Percentiles rank a stretch among this genome's conserved stretches.
Conservation (phyloP, 2,113 vertebrate genomes). For the Upupa epops region DNA sequence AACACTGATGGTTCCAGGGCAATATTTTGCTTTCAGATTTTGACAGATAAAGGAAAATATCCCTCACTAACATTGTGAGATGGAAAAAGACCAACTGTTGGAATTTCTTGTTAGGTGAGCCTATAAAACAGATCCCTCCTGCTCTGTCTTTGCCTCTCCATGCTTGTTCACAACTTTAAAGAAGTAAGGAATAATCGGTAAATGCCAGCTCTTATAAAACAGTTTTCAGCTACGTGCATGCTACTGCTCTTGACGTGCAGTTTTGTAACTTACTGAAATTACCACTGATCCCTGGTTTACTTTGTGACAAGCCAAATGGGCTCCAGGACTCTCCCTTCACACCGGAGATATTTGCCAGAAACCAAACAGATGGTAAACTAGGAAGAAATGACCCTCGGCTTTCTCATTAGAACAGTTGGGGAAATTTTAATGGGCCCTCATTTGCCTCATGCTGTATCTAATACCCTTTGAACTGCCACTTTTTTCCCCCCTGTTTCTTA, state of each 20-base stretch:
- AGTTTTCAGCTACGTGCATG: not conserved
- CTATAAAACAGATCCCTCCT: not conserved
- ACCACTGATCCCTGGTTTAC: slow-evolving; percentile 57
- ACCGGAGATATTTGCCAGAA: slow-evolving; percentile 73
- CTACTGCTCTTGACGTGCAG: not conserved
- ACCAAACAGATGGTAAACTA: slow-evolving; percentile 80
- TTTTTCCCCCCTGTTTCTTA: slow-evolving; percentile 54
- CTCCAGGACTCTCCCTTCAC: slow-evolving; percentile 68
- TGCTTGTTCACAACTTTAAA: not conserved
- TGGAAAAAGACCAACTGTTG: slow-evolving; percentile 36
- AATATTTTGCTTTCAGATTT: slow-evolving; percentile 47
- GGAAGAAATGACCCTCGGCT: slow-evolving; percentile 76
- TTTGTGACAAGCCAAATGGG: slow-evolving; percentile 72
- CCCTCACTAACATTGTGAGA: not conserved
- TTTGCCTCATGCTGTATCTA: slow-evolving; percentile 75
- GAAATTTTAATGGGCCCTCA: slow-evolving; percentile 75
- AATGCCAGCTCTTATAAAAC: slow-evolving; percentile 14
- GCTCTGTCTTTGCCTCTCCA: not conserved
- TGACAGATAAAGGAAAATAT: slow-evolving; percentile 10
- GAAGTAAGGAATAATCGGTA: not conserved
- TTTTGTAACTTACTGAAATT: slow-evolving; percentile 59
- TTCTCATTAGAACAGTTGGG: slow-evolving; percentile 80
- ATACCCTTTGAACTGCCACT: slow-evolving; percentile 77
- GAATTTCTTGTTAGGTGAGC: not conserved
- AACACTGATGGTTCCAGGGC: not conserved